Evolutionary conservation across 1,140 invertebrate species (phyloP).

Genomic region (Ceratina japonica): DNA sequence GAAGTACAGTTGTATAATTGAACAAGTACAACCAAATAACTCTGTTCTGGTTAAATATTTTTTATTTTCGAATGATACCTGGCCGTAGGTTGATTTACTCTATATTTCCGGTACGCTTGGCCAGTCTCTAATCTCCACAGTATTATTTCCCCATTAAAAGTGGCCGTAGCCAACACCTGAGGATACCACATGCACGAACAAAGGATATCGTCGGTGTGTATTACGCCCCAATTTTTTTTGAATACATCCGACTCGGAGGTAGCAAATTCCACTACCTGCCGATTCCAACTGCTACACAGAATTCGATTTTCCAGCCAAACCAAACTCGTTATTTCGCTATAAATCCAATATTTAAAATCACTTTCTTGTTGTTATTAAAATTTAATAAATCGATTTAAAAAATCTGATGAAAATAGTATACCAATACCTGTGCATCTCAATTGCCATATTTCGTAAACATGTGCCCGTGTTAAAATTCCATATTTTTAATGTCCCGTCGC

Average conservation of each 20-base stretch:
- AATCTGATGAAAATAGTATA: not conserved
- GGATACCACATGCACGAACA: slow-evolving; percentile 82
- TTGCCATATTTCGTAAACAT: slow-evolving; percentile 83
- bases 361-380: not conserved
- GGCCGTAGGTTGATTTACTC: slow-evolving; percentile 62
- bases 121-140: slow-evolving; percentile 88
- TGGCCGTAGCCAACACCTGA: slow-evolving; percentile 84
- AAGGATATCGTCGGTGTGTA: slow-evolving; percentile 87
- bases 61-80: slow-evolving; percentile 53
- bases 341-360: not conserved
- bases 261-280: slow-evolving; percentile 84
- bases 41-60: not conserved
- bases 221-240: slow-evolving; percentile 82
- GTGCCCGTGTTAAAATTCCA: slow-evolving; percentile 90
- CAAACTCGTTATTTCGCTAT: slow-evolving; percentile 72
- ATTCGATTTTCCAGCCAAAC: slow-evolving; percentile 80
- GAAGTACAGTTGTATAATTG: too few relatives aligned
- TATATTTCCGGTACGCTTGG: slow-evolving; percentile 80
- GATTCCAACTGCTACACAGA: slow-evolving; percentile 86
- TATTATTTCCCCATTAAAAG: slow-evolving; percentile 88
- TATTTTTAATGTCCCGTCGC: slow-evolving; percentile 85
- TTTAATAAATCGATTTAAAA: not conserved
- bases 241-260: slow-evolving; percentile 77
- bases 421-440: slow-evolving; percentile 78
- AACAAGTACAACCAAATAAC: too few relatives aligned